Percentiles rank a stretch among this genome's conserved stretches.
Evolutionary conservation across 2,113 vertebrate genomes (phyloP).

Genomic region (Xyrauchen texanus): DNA sequence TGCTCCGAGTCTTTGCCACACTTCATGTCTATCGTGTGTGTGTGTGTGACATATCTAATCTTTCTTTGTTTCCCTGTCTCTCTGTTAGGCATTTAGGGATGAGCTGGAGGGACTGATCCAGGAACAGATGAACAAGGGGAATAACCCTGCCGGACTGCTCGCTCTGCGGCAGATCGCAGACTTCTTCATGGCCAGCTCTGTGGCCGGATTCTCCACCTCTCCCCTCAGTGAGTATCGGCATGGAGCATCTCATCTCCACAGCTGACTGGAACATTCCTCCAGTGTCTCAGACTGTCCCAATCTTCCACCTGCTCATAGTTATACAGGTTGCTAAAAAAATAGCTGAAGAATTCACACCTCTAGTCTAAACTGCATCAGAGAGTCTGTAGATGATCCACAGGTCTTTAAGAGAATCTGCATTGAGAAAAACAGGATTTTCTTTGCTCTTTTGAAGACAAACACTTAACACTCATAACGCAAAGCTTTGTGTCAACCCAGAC

Average conservation of each 20-base stretch:
- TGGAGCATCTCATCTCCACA: not conserved
- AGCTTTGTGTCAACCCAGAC: too few species aligned
- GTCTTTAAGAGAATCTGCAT: too few species aligned
- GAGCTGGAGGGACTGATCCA: constrained; percentile 96
- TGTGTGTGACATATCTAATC: not conserved
- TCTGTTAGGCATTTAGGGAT: constrained; percentile 90
- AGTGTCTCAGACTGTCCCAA: not conserved
- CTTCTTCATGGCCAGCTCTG: constrained; percentile 87
- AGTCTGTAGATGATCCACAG: too few species aligned
- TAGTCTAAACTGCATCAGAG: too few species aligned
- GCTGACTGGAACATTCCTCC: constrained; percentile 28
- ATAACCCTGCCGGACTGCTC: constrained; percentile 90
- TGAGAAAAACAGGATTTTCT: too few species aligned
- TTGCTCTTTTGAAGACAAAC: too few species aligned
- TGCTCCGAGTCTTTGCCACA: not conserved
- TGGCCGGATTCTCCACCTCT: constrained; percentile 87
- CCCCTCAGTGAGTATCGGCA: constrained; percentile 81
- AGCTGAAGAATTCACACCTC: too few species aligned
- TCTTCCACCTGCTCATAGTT: constrained; percentile 19
- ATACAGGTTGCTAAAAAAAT: not conserved
- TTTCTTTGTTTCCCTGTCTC: constrained; percentile 63
- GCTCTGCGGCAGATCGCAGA: constrained; percentile 96
- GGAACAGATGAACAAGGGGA: constrained; percentile 95
- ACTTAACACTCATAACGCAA: too few species aligned
- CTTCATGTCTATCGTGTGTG: not conserved